Conservation (phyloP, 2,888 invertebrate genomes). For the Selenia dentaria region DNA sequence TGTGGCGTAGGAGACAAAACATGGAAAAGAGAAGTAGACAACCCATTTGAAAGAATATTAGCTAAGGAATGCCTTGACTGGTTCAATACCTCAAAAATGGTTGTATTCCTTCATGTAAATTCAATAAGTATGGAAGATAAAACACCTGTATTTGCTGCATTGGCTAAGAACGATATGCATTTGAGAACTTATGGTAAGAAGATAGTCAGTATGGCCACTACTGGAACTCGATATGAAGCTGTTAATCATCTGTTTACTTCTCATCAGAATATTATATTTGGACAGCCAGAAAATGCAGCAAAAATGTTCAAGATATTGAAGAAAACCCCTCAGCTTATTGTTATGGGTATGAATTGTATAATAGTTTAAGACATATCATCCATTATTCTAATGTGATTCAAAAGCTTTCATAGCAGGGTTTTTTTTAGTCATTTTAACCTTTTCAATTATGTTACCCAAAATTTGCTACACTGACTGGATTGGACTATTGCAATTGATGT, state of each 20-base stretch:
- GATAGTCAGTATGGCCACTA: conserved; percentile 87
- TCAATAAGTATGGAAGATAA: conserved; percentile 87
- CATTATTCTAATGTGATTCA: no score
- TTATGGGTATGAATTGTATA: conserved; percentile 87
- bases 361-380: no score
- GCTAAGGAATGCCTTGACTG: conserved; percentile 89
- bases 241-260: conserved; percentile 87
- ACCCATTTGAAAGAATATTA: conserved; percentile 89
- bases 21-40: conserved; percentile 69
- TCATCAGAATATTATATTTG: conserved; percentile 88
- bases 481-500: no score
- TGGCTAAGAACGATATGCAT: conserved; percentile 88
- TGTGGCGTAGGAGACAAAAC: conserved; percentile 73
- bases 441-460: no score
- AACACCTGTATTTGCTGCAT: conserved; percentile 85
- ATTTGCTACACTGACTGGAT: no score
- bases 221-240: conserved; percentile 87
- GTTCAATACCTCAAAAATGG: conserved; percentile 89
- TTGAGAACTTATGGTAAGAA: conserved; percentile 87
- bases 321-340: conserved; percentile 88
- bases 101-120: conserved; percentile 90
- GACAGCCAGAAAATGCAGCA: conserved; percentile 86
- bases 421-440: no score
- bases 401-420: no score
- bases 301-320: conserved; percentile 87